Base-by-base conservation (phyloP, 2,113 vertebrate genomes). In the Speoplatyrhinus poulsoni region DNA sequence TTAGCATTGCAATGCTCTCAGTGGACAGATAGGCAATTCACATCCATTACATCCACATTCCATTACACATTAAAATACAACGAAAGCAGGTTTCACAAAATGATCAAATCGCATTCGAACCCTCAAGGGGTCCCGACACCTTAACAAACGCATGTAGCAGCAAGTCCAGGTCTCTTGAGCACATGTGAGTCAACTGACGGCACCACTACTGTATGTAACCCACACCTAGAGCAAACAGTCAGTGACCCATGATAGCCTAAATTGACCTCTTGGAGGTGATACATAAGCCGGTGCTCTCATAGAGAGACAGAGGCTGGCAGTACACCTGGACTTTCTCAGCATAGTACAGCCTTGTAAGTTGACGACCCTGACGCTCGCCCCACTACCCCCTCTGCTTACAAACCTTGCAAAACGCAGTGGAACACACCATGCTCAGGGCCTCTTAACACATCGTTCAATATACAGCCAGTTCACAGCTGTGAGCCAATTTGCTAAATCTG, bases 291-390 rank as follows among this genome's bases (percentile, higher is more conserved):
- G 62, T 16, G 49, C 19, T 19, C 71, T 65, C 2, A 76, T 50
- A 55, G 73, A 76, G 72, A 75, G 8, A 65, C 67, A 72, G 56
- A 48, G 71, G 52, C 36, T 59, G 41, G 36, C 16, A 56, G 41
- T 60, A 46, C 75, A 82, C 70, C 68, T 81, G 77, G 65, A 46
- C 66, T 75, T 73, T 81, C 73, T 77, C 71, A 60, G 66, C 56
- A 47, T 58, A 67, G 60, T 56, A 6, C 3, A 65, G 60, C 47
- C 52, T 26, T 54, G 54, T 36, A 26, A 33, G 48, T 79, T 70
- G 52, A 46, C 68, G 68, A 77, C 26, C 73, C 71, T 76, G 79
- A 76, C 67, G 64, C 8, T 13, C 4, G 36, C 36, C 36, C 36
- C 7, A 41, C 4, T 41, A 41, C 3, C 62, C n/a, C 59, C 62